phyloP scores from a whole-genome alignment of 2,888 invertebrate species.

The Nomada flava region DNA sequence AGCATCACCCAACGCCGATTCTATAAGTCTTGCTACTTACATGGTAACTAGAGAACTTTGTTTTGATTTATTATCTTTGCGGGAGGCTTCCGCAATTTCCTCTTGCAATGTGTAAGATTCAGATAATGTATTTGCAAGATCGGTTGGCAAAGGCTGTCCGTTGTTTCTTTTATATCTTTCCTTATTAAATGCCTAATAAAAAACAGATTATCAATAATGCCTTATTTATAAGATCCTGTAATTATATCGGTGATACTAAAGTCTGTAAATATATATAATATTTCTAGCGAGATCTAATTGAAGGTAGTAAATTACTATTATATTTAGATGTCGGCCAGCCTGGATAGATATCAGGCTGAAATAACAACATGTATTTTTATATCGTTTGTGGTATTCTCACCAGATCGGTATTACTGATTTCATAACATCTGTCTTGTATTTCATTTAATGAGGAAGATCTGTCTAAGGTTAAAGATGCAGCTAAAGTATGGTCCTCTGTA shows the following conservation, averaged over 20 bases:
- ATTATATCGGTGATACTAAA: background rate
- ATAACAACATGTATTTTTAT: conserved; percentile 25
- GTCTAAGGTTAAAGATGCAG: conserved; percentile 41
- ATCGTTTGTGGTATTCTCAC: conserved; percentile 65
- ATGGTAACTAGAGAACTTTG: conserved; percentile 86
- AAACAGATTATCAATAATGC: background rate
- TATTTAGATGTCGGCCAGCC: no score
- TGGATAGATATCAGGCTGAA: conserved; percentile 12
- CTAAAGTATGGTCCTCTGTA: conserved; percentile 53
- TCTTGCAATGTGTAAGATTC: conserved; percentile 31
- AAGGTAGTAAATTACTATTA: background rate
- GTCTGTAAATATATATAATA: background rate
- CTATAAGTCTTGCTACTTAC: conserved; percentile 82
- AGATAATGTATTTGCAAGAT: conserved; percentile 42
- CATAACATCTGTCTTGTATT: conserved; percentile 69
- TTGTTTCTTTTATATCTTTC: conserved; percentile 50
- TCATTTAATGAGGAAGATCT: conserved; percentile 54
- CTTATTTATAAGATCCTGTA: background rate
- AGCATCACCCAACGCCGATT: background rate
- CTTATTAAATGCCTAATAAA: conserved; percentile 50
- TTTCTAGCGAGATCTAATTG: background rate
- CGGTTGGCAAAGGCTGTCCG: conserved; percentile 24
- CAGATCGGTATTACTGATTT: conserved; percentile 70
- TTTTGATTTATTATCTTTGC: conserved; percentile 72
- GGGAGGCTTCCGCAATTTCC: conserved; percentile 15